These are phyloP conservation scores for Typhlichthys subterraneus DNA, from an alignment of 2,797 vertebrate genomes.

Conservation along the genomic window DNA sequence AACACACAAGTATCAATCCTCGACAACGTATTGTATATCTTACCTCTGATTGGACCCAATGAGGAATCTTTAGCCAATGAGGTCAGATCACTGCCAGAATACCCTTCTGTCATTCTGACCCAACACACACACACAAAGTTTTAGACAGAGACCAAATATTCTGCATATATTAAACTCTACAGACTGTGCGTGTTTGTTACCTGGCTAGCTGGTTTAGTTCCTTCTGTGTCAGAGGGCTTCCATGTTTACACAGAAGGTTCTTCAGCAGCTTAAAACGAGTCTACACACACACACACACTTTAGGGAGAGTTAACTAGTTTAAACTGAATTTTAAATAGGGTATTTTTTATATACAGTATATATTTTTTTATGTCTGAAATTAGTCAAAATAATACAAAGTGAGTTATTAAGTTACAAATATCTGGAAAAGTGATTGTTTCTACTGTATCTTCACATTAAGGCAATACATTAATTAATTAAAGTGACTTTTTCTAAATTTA, in stretches of 20 bases:
- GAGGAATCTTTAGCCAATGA: slow-evolving; percentile 97
- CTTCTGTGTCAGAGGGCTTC: slow-evolving; percentile 86
- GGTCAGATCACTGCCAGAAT: slow-evolving; percentile 96
- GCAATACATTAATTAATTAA: too few species aligned
- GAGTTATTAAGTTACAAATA: too few species aligned
- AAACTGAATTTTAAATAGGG: too few species aligned
- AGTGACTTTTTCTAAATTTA: neutral
- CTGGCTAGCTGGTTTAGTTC: slow-evolving; percentile 87
- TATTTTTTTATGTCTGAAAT: too few species aligned
- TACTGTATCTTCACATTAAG: too few species aligned
- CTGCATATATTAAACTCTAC: neutral
- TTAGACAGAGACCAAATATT: neutral
- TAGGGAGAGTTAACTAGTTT: too few species aligned
- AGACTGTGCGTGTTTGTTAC: slow-evolving; percentile 56
- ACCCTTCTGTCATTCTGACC: slow-evolving; percentile 87
- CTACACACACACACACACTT: slow-evolving; percentile 56
- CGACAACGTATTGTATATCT: neutral
- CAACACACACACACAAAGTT: neutral
- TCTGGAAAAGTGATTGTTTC: too few species aligned
- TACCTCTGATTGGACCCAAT: slow-evolving; percentile 94
- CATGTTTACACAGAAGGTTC: slow-evolving; percentile 92
- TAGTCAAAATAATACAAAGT: too few species aligned
- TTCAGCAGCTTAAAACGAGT: slow-evolving; percentile 86
- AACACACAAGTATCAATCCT: too few species aligned
- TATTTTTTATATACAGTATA: too few species aligned